Evolutionary conservation across 1,140 invertebrate genomes (phyloP), one percentile per base, ranked within the genome.

Genomic region (Anastatus disparis): DNA sequence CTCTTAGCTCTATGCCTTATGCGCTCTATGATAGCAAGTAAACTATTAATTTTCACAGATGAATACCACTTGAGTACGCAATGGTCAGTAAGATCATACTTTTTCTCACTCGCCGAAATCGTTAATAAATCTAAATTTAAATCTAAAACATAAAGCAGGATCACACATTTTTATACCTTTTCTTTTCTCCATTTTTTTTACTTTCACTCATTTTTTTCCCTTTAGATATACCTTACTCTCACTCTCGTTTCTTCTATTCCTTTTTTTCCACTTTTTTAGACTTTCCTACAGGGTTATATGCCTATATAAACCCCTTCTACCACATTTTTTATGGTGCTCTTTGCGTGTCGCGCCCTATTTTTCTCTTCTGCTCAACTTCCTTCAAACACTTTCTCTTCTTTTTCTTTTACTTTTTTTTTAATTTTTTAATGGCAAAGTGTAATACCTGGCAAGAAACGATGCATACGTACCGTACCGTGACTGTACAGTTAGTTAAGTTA

Each of bases 331-430:
- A n/a, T n/a, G n/a, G n/a, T n/a, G n/a, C n/a, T n/a, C n/a, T 12
- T 29, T 27, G 12, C 26, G 17, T 15, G 1, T 29, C 35, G 20
- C 63, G 20, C 26, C 50, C 58, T 55, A 70, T 70, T 70, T 70
- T 63, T 70, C 58, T 55, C 50, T 70, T 63, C 68, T 63, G 38
- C 58, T 62, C 46, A 62, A 61, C 66, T 69, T 69, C 29, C 42
- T 26, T 7, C 48, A 40, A 22, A 20, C 53, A 13, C 52, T 64
- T 64, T 62, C 27, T 24, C 42, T 26, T 48, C 52, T 64, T 64
- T 62, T 22, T 24, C 42, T 26, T 48, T 52, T 52, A 26, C 29
- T 13, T n/a, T 44, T n/a, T n/a, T n/a, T n/a, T n/a, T n/a, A n/a
- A n/a, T n/a, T n/a, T n/a, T n/a, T n/a, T 13, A 10, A 6, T 10